Evolutionary conservation across 2,797 vertebrate species (phyloP).

Genomic region (Gorsachius magnificus): DNA sequence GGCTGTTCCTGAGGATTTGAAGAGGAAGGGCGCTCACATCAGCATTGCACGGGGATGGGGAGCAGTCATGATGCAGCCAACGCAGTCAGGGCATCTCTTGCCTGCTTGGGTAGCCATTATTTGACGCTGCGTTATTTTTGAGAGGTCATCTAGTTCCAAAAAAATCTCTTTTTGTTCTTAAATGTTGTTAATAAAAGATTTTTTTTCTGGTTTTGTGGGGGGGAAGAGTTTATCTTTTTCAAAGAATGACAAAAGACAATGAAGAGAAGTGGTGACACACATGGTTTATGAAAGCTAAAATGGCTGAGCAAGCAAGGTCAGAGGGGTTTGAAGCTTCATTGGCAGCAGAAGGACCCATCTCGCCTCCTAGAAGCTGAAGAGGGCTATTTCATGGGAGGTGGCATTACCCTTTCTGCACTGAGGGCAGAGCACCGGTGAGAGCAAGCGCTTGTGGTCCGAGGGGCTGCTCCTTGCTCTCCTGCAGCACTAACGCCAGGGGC

Average conservation of each 20-base stretch:
- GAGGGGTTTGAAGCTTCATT: background rate
- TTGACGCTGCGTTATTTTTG: background rate
- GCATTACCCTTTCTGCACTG: background rate
- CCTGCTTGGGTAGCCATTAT: background rate
- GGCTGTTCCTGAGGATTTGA: background rate
- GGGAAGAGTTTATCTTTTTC: background rate
- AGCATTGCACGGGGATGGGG: fast-evolving
- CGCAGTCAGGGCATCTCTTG: background rate
- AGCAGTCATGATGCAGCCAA: background rate
- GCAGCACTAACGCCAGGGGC: fast-evolving
- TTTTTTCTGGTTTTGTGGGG: background rate
- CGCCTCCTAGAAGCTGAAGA: background rate
- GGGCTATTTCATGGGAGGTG: background rate
- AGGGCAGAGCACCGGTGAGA: background rate
- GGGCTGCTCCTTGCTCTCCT: background rate
- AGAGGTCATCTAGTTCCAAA: background rate
- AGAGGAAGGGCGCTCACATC: background rate
- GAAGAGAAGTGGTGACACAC: background rate
- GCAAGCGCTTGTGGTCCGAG: fast-evolving
- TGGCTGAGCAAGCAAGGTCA: background rate
- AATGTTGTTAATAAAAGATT: background rate
- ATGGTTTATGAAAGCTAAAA: background rate
- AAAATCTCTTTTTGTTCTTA: background rate
- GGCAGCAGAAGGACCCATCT: background rate
- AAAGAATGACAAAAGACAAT: background rate